phyloP scores from a whole-genome alignment of 2,797 vertebrate genomes.

The Clarias pachynema region DNA sequence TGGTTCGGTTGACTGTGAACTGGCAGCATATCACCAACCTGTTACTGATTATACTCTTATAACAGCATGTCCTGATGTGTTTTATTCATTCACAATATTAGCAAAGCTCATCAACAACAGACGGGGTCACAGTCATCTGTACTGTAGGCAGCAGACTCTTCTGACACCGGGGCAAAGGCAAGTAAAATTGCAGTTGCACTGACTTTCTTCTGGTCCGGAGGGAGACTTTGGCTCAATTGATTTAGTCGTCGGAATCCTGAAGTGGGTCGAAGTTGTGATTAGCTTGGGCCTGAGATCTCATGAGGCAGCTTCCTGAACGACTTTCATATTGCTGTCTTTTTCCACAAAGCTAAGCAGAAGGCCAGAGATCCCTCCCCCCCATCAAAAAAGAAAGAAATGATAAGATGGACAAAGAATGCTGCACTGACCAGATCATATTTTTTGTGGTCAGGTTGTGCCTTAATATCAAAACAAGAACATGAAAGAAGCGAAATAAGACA shows the following conservation, averaged over 20 bases:
- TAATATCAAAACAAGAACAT: not conserved
- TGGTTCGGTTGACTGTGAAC: not conserved
- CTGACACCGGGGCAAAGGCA: not conserved
- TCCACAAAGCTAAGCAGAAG: slow-evolving; percentile 38
- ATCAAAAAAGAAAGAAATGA: slow-evolving; percentile 1
- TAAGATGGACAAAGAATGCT: slow-evolving; percentile 4
- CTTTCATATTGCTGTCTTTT: slow-evolving; percentile 56
- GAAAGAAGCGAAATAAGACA: not conserved
- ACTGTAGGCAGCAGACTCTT: not conserved
- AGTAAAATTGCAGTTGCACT: slow-evolving; percentile 46
- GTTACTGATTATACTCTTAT: not conserved
- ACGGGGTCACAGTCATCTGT: not conserved
- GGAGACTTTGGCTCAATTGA: slow-evolving; percentile 54
- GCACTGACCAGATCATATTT: not conserved
- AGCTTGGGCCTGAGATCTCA: slow-evolving; percentile 47
- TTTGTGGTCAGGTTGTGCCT: not conserved
- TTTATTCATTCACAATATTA: not conserved
- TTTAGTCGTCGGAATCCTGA: slow-evolving; percentile 56
- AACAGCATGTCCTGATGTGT: not conserved
- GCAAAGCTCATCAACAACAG: not conserved
- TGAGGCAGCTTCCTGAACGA: slow-evolving; percentile 51
- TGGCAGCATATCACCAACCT: not conserved
- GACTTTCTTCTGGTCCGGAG: slow-evolving; percentile 50
- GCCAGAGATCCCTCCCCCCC: not conserved
- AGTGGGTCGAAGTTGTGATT: slow-evolving; percentile 60